Conservation (phyloP, 2,113 vertebrate genomes). For the Gopherus evgoodei region DNA sequence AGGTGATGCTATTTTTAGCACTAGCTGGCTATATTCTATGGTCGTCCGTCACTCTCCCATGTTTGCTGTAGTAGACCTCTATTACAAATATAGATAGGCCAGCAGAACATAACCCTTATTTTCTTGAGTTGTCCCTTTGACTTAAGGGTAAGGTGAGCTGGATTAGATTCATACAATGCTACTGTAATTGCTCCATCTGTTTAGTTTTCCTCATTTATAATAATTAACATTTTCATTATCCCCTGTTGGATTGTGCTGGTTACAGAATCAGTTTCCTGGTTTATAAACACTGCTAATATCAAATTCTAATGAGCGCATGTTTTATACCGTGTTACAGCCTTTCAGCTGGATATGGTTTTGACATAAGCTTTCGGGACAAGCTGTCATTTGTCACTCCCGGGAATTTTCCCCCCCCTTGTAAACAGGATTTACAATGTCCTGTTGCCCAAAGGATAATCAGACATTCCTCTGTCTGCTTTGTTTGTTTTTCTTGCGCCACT, state of each 20-base stretch:
- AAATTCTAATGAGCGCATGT: background rate
- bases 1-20: background rate
- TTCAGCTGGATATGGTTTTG: constrained; percentile 16
- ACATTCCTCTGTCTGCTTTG: constrained; percentile 1
- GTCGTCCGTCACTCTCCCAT: background rate
- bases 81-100: too few species aligned
- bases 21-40: background rate
- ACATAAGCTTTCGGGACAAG: constrained; percentile 4
- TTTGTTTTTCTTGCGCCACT: constrained; percentile 5
- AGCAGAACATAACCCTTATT: background rate
- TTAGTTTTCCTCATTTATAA: background rate
- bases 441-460: background rate
- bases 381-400: constrained; percentile 22
- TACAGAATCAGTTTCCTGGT: background rate
- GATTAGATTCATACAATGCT: background rate
- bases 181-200: background rate
- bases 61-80: background rate
- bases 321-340: background rate
- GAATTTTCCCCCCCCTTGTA: background rate
- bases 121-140: background rate
- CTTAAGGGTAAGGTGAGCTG: background rate
- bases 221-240: background rate
- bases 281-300: background rate
- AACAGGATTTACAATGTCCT: background rate
- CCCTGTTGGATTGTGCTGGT: background rate